Base-by-base conservation (phyloP, 2,113 vertebrate species). In the Anser cygnoides region DNA sequence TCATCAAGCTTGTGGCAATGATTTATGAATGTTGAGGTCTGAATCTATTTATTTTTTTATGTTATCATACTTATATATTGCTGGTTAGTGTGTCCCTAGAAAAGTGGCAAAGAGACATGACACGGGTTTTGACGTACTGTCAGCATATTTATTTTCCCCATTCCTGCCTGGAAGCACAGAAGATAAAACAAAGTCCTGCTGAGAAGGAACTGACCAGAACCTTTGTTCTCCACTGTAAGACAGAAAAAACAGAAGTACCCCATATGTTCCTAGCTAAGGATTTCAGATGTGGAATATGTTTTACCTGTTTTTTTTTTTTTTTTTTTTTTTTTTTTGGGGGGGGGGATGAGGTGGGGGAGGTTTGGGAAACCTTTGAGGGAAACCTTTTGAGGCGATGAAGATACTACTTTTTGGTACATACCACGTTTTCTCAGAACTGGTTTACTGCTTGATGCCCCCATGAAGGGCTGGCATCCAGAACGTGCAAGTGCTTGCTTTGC, bases 361-460 rank as follows among this genome's bases (percentile, higher is more conserved):
- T 13, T 23, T 50, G 22, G 49, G 49, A 50, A 50, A 25, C 11
- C 49, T 25, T 50, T 50, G 46, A 7, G 16, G n/a, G 25, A 44
- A 75, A n/a, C 7, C 25, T 41, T 78, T 72, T 90, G n/a, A 73
- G 58, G 25, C 2, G 31, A 13, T 21, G 49, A 79, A 43, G 50
- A 33, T 1, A 8, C 43, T 70, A 5, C 22, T 37, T 84, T 83
- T 62, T 62, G 35, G 10, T 28, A 66, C 13, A 33, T 0, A 3
- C 25, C 1, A 22, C 62, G 77, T 59, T 59, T 54, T 44, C 18
- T 46, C 13, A 50, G 33, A 39, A 5, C 62, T 2, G 3, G 13
- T 87, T 81, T 54, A 21, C 19, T 41, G 1, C 0, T 0, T 71
- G 63, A 72, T 61, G 19, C 9, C 13, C 6, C 35, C 18, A 21